phyloP scores from a whole-genome alignment of 2,797 vertebrate genomes.

The Eulemur mongoz region DNA sequence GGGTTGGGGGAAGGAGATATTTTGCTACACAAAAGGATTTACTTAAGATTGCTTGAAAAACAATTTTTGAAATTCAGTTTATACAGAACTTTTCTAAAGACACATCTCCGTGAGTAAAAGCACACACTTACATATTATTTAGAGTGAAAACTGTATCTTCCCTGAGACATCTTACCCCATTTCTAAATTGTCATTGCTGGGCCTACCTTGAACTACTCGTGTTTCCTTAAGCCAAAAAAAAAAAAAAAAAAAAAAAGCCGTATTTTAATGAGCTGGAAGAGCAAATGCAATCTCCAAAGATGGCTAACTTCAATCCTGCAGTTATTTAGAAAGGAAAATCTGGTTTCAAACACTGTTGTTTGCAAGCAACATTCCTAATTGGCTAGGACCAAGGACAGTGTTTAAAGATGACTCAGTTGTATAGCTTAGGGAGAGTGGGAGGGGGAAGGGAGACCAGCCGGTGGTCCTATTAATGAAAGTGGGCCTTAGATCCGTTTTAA shows the following conservation, averaged over 20 bases:
- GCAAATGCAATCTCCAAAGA: slow-evolving; percentile 18
- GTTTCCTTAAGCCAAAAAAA: not conserved
- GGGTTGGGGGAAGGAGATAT: not conserved
- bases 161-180: not conserved
- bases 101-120: not conserved
- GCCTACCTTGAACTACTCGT: slow-evolving; percentile 25
- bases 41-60: not conserved
- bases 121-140: not conserved
- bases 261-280: slow-evolving; percentile 12
- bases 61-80: not conserved
- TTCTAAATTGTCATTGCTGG: slow-evolving; percentile 23
- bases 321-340: slow-evolving; percentile 46
- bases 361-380: slow-evolving; percentile 33
- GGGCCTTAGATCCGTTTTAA: not conserved
- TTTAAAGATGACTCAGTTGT: slow-evolving; percentile 60
- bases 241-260: not conserved
- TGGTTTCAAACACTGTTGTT: slow-evolving; percentile 33
- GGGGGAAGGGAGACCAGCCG: not conserved
- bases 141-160: not conserved
- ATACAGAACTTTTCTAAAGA: not conserved
- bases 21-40: slow-evolving; percentile 21
- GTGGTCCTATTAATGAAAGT: not conserved
- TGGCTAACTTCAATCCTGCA: slow-evolving; percentile 32
- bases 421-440: not conserved
- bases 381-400: not conserved